phyloP scores from a whole-genome alignment of 1,140 invertebrate species.

The Ganaspis sp. region DNA sequence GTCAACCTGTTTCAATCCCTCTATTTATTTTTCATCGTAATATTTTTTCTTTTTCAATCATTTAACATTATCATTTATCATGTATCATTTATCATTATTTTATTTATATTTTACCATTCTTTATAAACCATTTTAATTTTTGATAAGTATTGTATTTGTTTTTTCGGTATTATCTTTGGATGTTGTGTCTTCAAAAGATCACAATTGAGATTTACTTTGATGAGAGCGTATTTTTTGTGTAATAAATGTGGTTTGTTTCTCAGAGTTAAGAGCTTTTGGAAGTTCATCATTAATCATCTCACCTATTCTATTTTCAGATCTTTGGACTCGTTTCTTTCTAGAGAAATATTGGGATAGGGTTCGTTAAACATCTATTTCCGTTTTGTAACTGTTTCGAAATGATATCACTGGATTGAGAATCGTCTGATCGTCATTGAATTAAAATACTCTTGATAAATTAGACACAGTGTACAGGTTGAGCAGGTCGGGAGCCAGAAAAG shows the following conservation, averaged over 20 bases:
- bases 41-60: no score
- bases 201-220: neutral
- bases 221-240: neutral
- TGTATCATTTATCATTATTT: no score
- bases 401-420: neutral
- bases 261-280: neutral
- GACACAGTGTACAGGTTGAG: constrained; percentile 36
- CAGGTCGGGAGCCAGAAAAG: constrained; percentile 33
- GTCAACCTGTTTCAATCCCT: constrained; percentile 3
- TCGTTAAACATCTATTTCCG: neutral
- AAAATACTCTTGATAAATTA: constrained; percentile 32
- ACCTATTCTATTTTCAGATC: neutral
- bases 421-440: constrained; percentile 26
- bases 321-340: neutral
- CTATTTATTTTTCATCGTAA: no score
- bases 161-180: no score
- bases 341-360: neutral
- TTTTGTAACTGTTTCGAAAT: neutral
- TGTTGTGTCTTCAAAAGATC: neutral
- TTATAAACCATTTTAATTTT: no score
- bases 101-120: no score
- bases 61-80: no score
- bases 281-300: constrained; percentile 17
- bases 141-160: no score
- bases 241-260: neutral